phyloP scores from a whole-genome alignment of 2,888 invertebrate species.

The Zygaena filipendulae region DNA sequence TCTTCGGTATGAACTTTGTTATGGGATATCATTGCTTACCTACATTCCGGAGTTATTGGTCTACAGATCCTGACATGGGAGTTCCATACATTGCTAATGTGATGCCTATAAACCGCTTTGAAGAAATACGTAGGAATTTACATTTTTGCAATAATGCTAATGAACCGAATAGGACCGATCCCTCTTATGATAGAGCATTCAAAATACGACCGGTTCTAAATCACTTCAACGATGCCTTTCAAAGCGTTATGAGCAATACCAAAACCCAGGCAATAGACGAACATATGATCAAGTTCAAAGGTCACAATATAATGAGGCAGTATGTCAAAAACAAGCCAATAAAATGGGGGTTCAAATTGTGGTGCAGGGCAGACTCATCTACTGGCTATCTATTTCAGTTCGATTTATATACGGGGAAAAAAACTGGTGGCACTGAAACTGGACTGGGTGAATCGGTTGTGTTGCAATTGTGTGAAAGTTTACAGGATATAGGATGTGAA shows the following conservation, averaged over 20 bases:
- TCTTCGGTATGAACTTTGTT: neutral
- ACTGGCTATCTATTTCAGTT: constrained; percentile 18
- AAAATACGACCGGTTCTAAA: constrained; percentile 10
- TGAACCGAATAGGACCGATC: neutral
- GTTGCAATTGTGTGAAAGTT: too few species aligned
- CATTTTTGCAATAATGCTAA: constrained; percentile 5
- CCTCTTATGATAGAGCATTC: constrained; percentile 6
- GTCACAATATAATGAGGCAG: constrained; percentile 6
- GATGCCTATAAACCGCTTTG: constrained; percentile 13
- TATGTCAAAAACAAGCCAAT: constrained; percentile 11
- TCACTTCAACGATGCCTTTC: constrained; percentile 6
- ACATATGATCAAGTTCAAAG: constrained; percentile 10
- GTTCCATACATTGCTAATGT: constrained; percentile 17
- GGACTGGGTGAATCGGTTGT: too few species aligned
- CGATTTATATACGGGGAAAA: constrained; percentile 19
- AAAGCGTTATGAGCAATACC: constrained; percentile 8
- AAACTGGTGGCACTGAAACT: too few species aligned
- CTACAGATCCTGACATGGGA: constrained; percentile 18
- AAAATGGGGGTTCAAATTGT: constrained; percentile 16
- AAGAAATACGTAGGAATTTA: constrained; percentile 8
- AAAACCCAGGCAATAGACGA: constrained; percentile 8
- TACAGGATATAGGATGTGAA: too few species aligned
- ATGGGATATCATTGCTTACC: neutral
- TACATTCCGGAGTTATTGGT: constrained; percentile 15
- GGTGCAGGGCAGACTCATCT: constrained; percentile 11